Conservation (phyloP, 2,113 vertebrate species). For the Platycercus adscitus region DNA sequence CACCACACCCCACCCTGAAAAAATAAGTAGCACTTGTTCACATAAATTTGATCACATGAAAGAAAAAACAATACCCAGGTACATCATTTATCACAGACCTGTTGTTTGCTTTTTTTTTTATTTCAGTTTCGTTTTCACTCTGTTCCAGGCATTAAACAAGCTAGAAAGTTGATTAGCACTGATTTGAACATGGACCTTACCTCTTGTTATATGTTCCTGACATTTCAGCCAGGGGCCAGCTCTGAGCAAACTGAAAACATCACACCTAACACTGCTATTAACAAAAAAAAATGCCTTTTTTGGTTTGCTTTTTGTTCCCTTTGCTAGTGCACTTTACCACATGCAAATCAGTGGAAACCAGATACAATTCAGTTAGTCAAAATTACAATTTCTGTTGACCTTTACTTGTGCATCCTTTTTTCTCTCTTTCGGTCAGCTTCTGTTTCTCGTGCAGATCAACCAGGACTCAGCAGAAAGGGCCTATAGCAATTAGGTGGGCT, state of each 20-base stretch:
- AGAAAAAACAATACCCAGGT: not conserved
- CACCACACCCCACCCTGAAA: not conserved
- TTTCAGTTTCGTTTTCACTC: not conserved
- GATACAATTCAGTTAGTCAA: no score
- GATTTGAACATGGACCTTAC: not conserved
- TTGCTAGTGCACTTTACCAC: not conserved
- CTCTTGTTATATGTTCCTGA: not conserved
- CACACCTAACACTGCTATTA: not conserved
- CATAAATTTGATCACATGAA: not conserved
- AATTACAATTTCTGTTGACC: not conserved
- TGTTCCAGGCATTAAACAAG: not conserved
- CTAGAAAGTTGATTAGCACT: not conserved
- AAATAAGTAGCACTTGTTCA: not conserved
- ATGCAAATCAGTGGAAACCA: not conserved
- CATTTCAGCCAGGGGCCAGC: not conserved
- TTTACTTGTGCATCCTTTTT: accelerated
- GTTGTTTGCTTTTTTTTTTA: accelerated
- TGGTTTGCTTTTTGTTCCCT: not conserved
- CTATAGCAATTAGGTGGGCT: not conserved
- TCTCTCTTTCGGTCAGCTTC: not conserved
- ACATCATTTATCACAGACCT: not conserved
- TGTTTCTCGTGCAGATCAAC: accelerated
- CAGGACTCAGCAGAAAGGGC: not conserved
- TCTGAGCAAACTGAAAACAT: not conserved
- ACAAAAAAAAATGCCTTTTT: not conserved